Percentiles rank a stretch among this genome's conserved stretches.
These are phyloP conservation scores for Bergia puertoricense DNA, from an alignment of 92 coral and sea anemone genomes.

Conservation along the genomic window DNA sequence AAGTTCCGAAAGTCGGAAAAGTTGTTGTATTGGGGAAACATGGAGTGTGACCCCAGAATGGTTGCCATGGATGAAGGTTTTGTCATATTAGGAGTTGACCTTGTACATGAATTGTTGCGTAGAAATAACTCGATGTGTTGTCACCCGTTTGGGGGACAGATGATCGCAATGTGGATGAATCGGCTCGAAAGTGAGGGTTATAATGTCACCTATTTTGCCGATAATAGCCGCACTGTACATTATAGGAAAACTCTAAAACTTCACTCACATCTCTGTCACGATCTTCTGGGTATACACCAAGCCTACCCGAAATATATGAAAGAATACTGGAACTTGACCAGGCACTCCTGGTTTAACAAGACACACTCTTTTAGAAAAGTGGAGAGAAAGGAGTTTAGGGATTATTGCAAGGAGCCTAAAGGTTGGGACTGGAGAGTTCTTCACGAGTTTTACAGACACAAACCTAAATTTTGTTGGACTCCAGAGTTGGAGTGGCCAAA, in stretches of 20 bases:
- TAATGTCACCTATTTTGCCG: slow-evolving; percentile 52
- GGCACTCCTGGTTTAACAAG: slow-evolving; percentile 43
- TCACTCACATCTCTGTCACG: slow-evolving; percentile 37
- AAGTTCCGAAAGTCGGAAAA: slow-evolving; percentile 54
- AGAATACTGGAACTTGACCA: slow-evolving; percentile 55
- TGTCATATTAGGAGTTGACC: slow-evolving; percentile 41
- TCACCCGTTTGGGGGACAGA: slow-evolving; percentile 55
- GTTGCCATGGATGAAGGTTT: slow-evolving; percentile 61
- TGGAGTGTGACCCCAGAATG: slow-evolving; percentile 53
- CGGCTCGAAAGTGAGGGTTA: slow-evolving; percentile 44
- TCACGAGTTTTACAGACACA: slow-evolving; percentile 28
- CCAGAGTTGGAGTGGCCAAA: slow-evolving; percentile 48
- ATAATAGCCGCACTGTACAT: slow-evolving; percentile 43
- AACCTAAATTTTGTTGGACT: slow-evolving; percentile 57
- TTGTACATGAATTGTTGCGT: slow-evolving; percentile 41
- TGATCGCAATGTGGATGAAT: slow-evolving; percentile 61
- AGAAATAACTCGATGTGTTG: slow-evolving; percentile 54
- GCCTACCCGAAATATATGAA: slow-evolving; percentile 52
- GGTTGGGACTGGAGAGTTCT: slow-evolving; percentile 60
- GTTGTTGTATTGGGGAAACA: slow-evolving; percentile 55
- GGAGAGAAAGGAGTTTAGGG: slow-evolving; percentile 27
- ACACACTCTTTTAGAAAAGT: slow-evolving; percentile 32
- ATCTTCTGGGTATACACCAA: slow-evolving; percentile 57
- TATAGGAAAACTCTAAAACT: slow-evolving; percentile 7
- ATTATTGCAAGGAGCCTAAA: slow-evolving; percentile 38